Evolutionary conservation across 2,113 vertebrate genomes (phyloP).

Genomic region (Cheilinus undulatus): DNA sequence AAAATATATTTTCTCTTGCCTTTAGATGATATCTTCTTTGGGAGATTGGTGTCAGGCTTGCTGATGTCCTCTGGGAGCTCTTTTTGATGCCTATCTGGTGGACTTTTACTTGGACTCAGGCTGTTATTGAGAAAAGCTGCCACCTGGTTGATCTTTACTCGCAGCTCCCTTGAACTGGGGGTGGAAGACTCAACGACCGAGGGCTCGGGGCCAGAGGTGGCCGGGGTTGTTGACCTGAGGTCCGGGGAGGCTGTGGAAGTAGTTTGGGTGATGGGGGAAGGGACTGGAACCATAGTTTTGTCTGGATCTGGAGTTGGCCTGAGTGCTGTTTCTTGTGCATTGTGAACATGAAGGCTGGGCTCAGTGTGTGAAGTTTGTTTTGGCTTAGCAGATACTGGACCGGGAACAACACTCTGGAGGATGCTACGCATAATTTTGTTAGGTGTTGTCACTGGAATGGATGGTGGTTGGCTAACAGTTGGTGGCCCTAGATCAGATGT

Average conservation of each 20-base stretch:
- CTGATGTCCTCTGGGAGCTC: slow-evolving; percentile 23
- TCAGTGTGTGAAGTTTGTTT: slow-evolving; percentile 19
- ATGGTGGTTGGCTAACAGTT: slow-evolving; percentile 41
- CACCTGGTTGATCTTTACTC: slow-evolving; percentile 80
- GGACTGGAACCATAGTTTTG: not conserved
- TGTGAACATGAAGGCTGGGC: slow-evolving; percentile 11
- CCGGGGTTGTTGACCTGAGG: slow-evolving; percentile 36
- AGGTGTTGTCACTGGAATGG: slow-evolving; percentile 64
- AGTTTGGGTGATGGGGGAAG: slow-evolving; percentile 8
- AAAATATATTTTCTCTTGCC: slow-evolving; percentile 56
- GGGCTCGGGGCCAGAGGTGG: slow-evolving; percentile 21
- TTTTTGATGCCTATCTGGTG: slow-evolving; percentile 10
- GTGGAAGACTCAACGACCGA: slow-evolving; percentile 41
- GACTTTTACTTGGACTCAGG: slow-evolving; percentile 33
- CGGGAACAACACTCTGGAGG: slow-evolving; percentile 43
- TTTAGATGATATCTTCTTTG: slow-evolving; percentile 33
- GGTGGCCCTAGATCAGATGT: slow-evolving; percentile 62
- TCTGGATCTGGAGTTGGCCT: slow-evolving; percentile 6
- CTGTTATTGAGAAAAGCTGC: slow-evolving; percentile 67
- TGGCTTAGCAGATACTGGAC: slow-evolving; percentile 43
- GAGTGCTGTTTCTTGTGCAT: slow-evolving; percentile 15
- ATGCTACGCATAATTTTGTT: slow-evolving; percentile 35
- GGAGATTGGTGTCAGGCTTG: slow-evolving; percentile 13
- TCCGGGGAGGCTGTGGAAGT: slow-evolving; percentile 36
- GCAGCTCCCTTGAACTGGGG: slow-evolving; percentile 69